Conservation (phyloP, 2,113 vertebrate species). For the Chloropsis cyanopogon region DNA sequence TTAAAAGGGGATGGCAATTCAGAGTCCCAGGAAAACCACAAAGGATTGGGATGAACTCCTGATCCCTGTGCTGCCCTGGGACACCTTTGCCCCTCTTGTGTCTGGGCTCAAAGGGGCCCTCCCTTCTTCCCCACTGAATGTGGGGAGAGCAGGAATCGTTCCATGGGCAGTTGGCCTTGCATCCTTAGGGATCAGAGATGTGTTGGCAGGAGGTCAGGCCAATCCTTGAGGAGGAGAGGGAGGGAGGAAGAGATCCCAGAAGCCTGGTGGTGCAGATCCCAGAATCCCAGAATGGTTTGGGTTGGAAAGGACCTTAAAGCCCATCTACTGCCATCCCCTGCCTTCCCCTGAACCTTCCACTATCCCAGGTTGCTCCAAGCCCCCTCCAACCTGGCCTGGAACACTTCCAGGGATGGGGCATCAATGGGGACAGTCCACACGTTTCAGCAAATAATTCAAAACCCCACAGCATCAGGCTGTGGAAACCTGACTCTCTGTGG, state of each 20-base stretch:
- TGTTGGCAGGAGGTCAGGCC: background rate
- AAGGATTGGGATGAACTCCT: background rate
- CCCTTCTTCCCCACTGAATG: background rate
- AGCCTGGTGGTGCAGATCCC: background rate
- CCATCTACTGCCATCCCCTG: background rate
- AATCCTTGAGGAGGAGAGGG: background rate
- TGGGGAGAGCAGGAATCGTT: background rate
- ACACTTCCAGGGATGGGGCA: background rate
- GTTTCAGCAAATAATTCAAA: background rate
- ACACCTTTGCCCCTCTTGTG: background rate
- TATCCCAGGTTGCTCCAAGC: background rate
- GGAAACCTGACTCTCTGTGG: background rate
- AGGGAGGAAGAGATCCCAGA: background rate
- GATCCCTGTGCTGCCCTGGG: background rate
- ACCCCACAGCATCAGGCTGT: background rate
- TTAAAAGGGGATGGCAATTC: background rate
- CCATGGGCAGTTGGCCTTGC: background rate
- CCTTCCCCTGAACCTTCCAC: background rate
- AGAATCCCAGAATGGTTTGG: background rate
- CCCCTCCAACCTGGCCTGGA: background rate
- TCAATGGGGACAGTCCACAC: fast-evolving
- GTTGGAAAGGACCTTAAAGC: background rate
- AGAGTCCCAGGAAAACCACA: background rate
- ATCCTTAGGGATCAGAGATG: background rate
- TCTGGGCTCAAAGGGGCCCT: background rate